These are phyloP conservation scores for Euproctis similis DNA, from an alignment of 2,888 invertebrate species.

Conservation along the genomic window DNA sequence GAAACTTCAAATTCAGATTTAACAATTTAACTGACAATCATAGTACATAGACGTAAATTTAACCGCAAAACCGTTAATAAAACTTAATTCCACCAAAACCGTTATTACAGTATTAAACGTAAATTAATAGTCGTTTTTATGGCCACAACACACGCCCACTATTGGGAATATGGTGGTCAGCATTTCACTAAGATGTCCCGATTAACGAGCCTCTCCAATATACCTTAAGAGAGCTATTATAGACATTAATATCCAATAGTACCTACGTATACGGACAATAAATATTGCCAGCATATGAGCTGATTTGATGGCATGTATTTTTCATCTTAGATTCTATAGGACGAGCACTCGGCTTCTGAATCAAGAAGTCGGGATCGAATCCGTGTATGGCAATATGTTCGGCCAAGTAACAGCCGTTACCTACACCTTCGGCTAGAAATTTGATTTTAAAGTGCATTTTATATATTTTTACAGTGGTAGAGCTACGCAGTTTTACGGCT, in stretches of 20 bases:
- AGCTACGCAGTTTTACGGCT: too few species aligned
- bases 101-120: conserved; percentile 28
- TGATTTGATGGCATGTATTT: conserved; percentile 3
- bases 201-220: conserved; percentile 60
- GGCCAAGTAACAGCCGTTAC: too few species aligned
- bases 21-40: too few species aligned
- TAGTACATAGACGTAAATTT: too few species aligned
- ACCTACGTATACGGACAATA: conserved; percentile 14
- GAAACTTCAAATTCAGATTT: too few species aligned
- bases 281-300: conserved; percentile 10
- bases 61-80: conserved; percentile 18
- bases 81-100: conserved; percentile 20
- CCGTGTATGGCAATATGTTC: too few species aligned
- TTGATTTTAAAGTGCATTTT: too few species aligned
- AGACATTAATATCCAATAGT: conserved; percentile 38
- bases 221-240: conserved; percentile 44
- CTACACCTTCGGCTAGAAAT: too few species aligned
- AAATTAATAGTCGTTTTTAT: conserved; percentile 33
- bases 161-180: conserved; percentile 44
- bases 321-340: too few species aligned
- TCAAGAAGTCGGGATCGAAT: too few species aligned
- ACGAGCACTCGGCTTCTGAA: too few species aligned
- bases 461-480: too few species aligned
- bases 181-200: conserved; percentile 51
- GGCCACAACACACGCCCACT: conserved; percentile 37